These are phyloP conservation scores for Orthonyx spaldingii DNA, from an alignment of 2,113 vertebrate genomes.

Conservation along the genomic window DNA sequence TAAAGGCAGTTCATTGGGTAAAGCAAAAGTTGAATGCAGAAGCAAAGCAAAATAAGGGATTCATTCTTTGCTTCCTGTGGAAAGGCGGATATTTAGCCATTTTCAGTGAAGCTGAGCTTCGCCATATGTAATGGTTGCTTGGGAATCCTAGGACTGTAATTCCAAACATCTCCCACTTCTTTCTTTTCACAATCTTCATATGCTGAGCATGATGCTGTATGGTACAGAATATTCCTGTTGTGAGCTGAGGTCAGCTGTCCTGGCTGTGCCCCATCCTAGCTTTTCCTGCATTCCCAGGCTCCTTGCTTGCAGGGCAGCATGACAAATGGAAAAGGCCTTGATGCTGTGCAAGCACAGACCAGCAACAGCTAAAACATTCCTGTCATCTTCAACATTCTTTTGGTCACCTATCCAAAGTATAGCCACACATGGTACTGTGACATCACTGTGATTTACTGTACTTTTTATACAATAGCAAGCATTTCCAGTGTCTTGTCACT, in stretches of 20 bases:
- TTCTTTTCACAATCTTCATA: background rate
- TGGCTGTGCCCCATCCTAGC: background rate
- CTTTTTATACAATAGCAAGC: background rate
- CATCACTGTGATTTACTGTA: background rate
- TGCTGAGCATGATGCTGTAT: too few relatives aligned
- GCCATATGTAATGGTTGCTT: background rate
- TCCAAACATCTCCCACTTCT: background rate
- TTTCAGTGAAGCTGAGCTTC: background rate
- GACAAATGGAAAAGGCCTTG: background rate
- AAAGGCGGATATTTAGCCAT: background rate
- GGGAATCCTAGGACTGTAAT: background rate
- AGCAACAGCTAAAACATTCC: background rate
- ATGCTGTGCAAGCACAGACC: background rate
- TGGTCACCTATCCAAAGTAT: background rate
- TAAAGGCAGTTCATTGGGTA: background rate
- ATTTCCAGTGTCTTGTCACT: background rate
- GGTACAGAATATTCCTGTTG: background rate
- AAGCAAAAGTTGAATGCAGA: background rate
- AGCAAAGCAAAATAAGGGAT: background rate
- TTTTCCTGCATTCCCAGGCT: background rate
- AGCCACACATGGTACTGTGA: rapidly evolving
- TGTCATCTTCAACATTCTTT: rapidly evolving
- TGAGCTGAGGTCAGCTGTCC: background rate
- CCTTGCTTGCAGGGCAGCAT: background rate
- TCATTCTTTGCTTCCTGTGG: background rate